Conservation (phyloP, 2,797 vertebrate genomes). For the Hoplostethus mediterraneus region DNA sequence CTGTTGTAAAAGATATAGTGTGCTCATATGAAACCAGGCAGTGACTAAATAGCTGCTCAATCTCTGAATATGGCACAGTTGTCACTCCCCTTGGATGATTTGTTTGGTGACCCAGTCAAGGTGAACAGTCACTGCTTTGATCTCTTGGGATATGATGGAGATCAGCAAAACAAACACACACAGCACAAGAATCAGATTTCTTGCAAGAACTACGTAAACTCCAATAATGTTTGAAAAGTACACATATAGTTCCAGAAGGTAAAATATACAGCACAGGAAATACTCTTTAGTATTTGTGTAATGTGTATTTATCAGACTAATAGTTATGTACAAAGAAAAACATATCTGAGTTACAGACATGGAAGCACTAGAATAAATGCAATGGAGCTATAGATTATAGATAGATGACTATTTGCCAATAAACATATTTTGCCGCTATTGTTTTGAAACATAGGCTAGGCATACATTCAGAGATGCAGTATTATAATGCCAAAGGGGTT, state of each 20-base stretch:
- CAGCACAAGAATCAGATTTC: conserved; percentile 6
- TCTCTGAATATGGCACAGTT: conserved; percentile 24
- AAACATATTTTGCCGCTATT: not conserved
- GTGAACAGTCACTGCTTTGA: conserved; percentile 21
- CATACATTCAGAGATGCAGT: conserved; percentile 14
- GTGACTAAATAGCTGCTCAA: conserved; percentile 8
- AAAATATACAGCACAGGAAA: not conserved
- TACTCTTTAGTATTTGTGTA: not conserved
- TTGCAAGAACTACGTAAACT: conserved; percentile 8
- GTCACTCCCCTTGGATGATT: conserved; percentile 20
- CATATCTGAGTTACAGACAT: not conserved
- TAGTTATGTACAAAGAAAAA: not conserved
- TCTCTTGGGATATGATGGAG: conserved; percentile 6
- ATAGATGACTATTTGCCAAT: not conserved
- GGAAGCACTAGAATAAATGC: not conserved
- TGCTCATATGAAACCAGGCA: not conserved
- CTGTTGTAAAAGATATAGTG: conserved; percentile 16
- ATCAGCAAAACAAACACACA: not conserved
- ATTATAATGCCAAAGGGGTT: conserved; percentile 24
- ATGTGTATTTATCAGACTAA: not conserved
- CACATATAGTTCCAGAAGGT: not conserved
- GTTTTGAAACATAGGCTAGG: not conserved
- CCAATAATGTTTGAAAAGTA: conserved; percentile 14
- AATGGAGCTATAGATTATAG: no score
- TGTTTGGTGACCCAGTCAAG: conserved; percentile 21